Percentiles rank a stretch among this genome's conserved stretches.
These are phyloP conservation scores for Molossus alvarezi DNA, from an alignment of 2,797 vertebrate genomes.

Conservation along the genomic window DNA sequence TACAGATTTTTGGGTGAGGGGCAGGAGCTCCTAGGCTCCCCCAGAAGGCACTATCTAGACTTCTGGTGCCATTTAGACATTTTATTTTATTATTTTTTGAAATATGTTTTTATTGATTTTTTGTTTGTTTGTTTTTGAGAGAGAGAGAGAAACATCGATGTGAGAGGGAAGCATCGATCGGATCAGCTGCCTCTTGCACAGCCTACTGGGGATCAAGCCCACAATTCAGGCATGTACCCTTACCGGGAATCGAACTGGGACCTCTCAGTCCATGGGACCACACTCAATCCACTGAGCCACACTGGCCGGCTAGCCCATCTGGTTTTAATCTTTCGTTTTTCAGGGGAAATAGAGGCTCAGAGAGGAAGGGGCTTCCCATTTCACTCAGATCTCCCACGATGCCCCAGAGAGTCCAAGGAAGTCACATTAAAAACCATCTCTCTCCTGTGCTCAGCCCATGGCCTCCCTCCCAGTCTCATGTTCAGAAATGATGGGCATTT, in stretches of 20 bases:
- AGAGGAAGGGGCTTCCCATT: neutral
- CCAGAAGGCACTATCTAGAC: neutral
- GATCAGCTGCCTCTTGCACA: too few relatives aligned
- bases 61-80: neutral
- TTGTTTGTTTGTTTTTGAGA: too few relatives aligned
- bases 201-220: too few relatives aligned
- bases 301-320: neutral
- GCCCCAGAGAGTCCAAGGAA: neutral
- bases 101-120: too few relatives aligned
- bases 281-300: too few relatives aligned
- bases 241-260: too few relatives aligned
- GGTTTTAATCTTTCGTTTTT: neutral
- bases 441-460: neutral
- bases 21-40: neutral
- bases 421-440: neutral
- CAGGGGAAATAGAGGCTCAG: neutral
- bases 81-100: too few relatives aligned
- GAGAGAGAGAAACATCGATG: too few relatives aligned
- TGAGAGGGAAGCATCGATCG: too few relatives aligned
- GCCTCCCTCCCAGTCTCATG: neutral
- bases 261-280: too few relatives aligned
- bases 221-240: too few relatives aligned
- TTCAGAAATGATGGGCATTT: constrained; percentile 32
- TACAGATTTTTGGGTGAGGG: neutral
- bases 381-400: neutral